Base-by-base conservation (phyloP, 2,113 vertebrate species). In the Zosterops pallidus region DNA sequence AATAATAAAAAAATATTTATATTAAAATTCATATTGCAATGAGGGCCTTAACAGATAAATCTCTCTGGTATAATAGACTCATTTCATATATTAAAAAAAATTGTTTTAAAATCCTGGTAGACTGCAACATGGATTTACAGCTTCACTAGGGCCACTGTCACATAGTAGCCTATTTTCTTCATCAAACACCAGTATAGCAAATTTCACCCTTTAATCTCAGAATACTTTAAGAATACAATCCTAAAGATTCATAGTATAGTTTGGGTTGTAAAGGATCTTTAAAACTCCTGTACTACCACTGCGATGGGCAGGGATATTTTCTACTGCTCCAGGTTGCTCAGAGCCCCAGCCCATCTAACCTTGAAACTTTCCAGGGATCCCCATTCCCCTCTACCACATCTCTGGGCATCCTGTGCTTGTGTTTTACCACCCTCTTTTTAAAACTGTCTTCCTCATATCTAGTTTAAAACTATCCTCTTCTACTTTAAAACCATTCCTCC, bases 351-450 rank as follows among this genome's bases (percentile, higher is more conserved):
- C 12, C 15, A 39, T 5, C 15, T 21, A 21, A 33, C 31, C 11
- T 33, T 65, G 25, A 59, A 41, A 31, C 21, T 53, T 65, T 53
- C 25, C 44, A 69, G 68, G 37, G 33, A 42, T 42, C 26, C 22
- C 18, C 33, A 52, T 28, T 77, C 39, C 14, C 25, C 69, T 12
- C 26, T 47, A 59, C 26, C 6, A 49, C 7, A 23, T n/a, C 26
- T 44, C 35, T 71, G 17, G 14, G 17, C 10, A 86, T 72, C 17
- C n/a, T 44, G 3, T 42, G 9, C 31, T 24, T 31, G 10, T 21
- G 20, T 62, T 20, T n/a, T n/a, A 68, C 5, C 3, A 26, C 0
- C 1, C 9, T 50, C 25, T 37, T 6, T 5, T 16, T 23, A 35
- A 71, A 44, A 20, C 14, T 22, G 1, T 33, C 29, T 52, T 82